These are phyloP conservation scores for Agrochola circellaris DNA, from an alignment of 2,888 invertebrate genomes.

Conservation along the genomic window DNA sequence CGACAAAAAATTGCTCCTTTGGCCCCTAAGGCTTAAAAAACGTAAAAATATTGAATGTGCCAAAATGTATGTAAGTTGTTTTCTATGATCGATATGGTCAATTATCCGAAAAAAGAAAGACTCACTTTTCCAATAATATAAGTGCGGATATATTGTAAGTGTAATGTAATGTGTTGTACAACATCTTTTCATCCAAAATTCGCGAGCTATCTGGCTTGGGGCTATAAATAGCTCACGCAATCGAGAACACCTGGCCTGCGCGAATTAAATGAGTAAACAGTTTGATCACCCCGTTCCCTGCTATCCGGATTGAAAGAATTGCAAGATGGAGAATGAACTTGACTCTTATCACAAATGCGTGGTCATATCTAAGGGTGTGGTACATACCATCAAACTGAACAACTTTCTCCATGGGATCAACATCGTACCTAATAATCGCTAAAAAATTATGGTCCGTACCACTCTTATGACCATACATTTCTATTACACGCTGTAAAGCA, in stretches of 20 bases:
- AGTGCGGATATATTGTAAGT: slow-evolving; percentile 7
- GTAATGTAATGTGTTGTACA: slow-evolving; percentile 14
- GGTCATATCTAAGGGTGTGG: background rate
- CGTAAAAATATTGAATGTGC: background rate
- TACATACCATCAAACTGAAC: no score
- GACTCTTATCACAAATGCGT: background rate
- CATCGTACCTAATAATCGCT: background rate
- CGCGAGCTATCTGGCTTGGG: slow-evolving; percentile 50
- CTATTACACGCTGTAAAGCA: no score
- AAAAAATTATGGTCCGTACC: background rate
- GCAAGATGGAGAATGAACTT: background rate
- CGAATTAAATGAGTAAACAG: slow-evolving; percentile 59
- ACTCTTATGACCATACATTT: no score
- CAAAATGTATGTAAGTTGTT: background rate
- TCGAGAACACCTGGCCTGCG: slow-evolving; percentile 61
- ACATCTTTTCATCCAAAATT: slow-evolving; percentile 44
- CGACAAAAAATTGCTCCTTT: background rate
- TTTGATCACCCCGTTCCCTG: slow-evolving; percentile 41
- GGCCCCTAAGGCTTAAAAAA: background rate
- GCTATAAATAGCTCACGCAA: slow-evolving; percentile 51
- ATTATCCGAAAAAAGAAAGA: background rate
- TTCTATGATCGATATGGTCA: background rate
- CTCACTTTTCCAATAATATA: background rate
- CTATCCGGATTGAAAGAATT: slow-evolving; percentile 31
- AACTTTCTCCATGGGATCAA: background rate